Evolutionary conservation across 2,888 invertebrate species (phyloP), one percentile per base, ranked within the genome.

Genomic region (Cryptus viduatorius): DNA sequence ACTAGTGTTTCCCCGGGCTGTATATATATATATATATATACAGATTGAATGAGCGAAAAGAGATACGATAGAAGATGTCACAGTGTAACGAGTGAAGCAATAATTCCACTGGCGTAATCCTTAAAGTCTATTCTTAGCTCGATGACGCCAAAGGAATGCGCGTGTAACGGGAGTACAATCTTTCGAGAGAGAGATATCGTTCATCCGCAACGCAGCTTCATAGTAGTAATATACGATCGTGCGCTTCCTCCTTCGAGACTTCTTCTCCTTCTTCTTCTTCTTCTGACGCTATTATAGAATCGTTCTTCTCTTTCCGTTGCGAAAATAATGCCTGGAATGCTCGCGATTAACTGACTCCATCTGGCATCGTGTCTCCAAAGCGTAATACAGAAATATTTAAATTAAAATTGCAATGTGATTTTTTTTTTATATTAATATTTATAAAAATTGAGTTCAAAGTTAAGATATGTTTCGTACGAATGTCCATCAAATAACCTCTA

Each of bases 131-230:
- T 89, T 90, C 86, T 84, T 82, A 82, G 87, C 86, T 73, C 79
- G 88, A 89, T 90, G 89, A 90, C 88, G 88, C 84, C 82, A 71
- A 78, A 73, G 87, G 87, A 88, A 90, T 89, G 86, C 84, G 65
- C 81, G 53, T 85, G 86, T 88, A 89, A 87, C 85, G 83, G 79
- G 78, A 84, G 83, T 84, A 86, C 75, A 68, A 84, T 86, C 82
- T 77, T 80, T 79, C 53, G 61, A 68, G 69, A 53, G 79, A 71
- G 67, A 68, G 61, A 42, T 42, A 42, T 42, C 48, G 73, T 67
- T 64, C 56, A 79, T 79, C 48, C 83, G 75, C 71, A 65, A 79
- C 67, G 10, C 77, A 83, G 72, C 59, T 72, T 56, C 83, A 77
- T 61, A 77, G 69, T 73, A 65, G 71, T 83, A 65, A 82, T 56